phyloP scores from a whole-genome alignment of 2,113 vertebrate species.

The Carettochelys insculpta region DNA sequence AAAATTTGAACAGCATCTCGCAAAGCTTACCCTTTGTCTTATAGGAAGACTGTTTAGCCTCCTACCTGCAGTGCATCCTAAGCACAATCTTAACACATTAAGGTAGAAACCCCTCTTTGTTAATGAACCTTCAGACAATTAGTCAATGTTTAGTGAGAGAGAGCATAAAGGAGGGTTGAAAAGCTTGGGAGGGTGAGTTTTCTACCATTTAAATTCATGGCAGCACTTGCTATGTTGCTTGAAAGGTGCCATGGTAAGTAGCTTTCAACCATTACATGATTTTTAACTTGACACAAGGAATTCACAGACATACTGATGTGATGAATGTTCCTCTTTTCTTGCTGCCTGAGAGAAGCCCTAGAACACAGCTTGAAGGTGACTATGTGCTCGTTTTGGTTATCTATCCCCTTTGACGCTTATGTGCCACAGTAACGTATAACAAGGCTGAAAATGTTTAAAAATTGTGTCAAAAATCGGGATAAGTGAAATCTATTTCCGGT shows the following conservation, averaged over 20 bases:
- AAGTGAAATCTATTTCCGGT: not conserved
- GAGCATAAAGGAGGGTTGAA: not conserved
- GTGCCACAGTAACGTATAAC: fast-evolving
- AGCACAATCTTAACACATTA: not conserved
- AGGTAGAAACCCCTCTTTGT: not conserved
- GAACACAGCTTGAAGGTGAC: not conserved
- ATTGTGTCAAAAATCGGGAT: not conserved
- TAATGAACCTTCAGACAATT: not conserved
- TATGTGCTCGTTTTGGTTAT: not conserved
- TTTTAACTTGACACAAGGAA: not conserved
- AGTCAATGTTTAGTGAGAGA: not conserved
- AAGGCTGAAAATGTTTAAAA: not conserved
- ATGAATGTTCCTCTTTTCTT: not conserved
- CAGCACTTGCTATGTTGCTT: not conserved
- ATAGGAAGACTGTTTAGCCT: not conserved
- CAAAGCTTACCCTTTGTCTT: not conserved
- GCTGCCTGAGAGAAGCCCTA: not conserved
- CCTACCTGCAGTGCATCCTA: not conserved
- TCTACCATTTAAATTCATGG: not conserved
- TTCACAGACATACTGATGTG: not conserved
- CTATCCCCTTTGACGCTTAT: fast-evolving
- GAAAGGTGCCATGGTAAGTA: not conserved
- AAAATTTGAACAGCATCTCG: not conserved
- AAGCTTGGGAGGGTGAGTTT: not conserved
- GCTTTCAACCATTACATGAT: not conserved